phyloP scores from a whole-genome alignment of 2,888 invertebrate genomes.

The Coronaproctus castanopsis region DNA sequence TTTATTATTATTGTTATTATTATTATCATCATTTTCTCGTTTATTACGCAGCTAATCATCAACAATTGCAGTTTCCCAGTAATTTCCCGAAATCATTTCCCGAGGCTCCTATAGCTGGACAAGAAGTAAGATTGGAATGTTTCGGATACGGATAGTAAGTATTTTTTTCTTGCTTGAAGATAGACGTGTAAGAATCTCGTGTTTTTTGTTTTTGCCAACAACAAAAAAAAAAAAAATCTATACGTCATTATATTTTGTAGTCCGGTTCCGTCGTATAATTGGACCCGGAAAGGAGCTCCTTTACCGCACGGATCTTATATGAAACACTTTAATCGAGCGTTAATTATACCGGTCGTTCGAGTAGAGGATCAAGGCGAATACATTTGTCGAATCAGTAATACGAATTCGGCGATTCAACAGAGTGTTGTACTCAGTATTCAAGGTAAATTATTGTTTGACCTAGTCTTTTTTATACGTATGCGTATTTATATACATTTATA shows the following conservation, averaged over 20 bases:
- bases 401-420: slow-evolving; percentile 49
- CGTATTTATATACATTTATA: too few relatives aligned
- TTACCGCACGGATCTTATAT: slow-evolving; percentile 53
- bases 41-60: slow-evolving; percentile 53
- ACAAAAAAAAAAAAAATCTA: too few relatives aligned
- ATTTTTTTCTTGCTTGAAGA: too few relatives aligned
- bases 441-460: slow-evolving; percentile 26
- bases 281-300: slow-evolving; percentile 55
- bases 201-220: too few relatives aligned
- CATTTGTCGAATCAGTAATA: slow-evolving; percentile 64
- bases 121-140: slow-evolving; percentile 80
- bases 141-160: slow-evolving; percentile 82
- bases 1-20: too few relatives aligned
- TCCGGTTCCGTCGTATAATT: slow-evolving; percentile 80
- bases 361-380: slow-evolving; percentile 90
- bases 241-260: slow-evolving; percentile 27
- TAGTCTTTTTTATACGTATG: slow-evolving; percentile 2
- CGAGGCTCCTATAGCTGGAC: slow-evolving; percentile 72
- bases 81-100: slow-evolving; percentile 92
- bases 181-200: too few relatives aligned
- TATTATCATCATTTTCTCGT: too few relatives aligned
- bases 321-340: slow-evolving; percentile 61
- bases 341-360: slow-evolving; percentile 65
- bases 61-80: slow-evolving; percentile 77
- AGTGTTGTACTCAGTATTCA: slow-evolving; percentile 66